Conservation (phyloP, 2,113 vertebrate species). For the Phainopepla nitens region DNA sequence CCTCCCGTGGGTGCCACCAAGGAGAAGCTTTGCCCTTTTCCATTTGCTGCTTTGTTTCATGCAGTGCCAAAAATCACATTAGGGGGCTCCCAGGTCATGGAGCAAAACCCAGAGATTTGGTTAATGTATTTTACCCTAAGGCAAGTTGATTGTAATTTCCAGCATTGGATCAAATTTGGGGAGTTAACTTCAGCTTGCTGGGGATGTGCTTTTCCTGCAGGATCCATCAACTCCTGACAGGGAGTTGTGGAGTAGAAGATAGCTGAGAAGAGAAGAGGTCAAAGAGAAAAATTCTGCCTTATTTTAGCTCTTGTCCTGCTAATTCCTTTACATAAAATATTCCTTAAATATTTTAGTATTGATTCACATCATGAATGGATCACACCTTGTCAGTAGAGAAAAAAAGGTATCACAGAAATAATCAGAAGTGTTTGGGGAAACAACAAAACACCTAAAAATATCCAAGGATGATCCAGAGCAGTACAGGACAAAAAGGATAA, state of each 20-base stretch:
- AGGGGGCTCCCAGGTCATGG: not conserved
- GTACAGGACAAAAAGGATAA: not conserved
- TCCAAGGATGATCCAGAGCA: not conserved
- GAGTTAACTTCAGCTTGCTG: not conserved
- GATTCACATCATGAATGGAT: rapidly evolving
- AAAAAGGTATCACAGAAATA: not conserved
- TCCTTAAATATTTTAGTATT: not conserved
- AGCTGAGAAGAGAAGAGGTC: not conserved
- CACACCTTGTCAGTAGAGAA: not conserved
- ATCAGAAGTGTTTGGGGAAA: not conserved
- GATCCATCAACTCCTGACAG: not conserved
- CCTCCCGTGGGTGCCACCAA: not conserved
- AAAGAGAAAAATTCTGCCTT: not conserved
- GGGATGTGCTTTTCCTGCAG: not conserved
- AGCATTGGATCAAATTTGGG: not conserved
- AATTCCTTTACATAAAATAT: not conserved
- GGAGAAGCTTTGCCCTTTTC: not conserved
- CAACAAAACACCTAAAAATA: not conserved
- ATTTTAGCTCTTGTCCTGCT: not conserved
- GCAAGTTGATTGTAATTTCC: not conserved
- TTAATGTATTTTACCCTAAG: conserved; percentile 34
- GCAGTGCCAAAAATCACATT: conserved; percentile 12
- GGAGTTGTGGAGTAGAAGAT: not conserved
- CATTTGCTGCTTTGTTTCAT: not conserved
- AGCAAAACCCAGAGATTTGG: not conserved